These are phyloP conservation scores for Suricata suricatta DNA, from an alignment of 2,113 vertebrate genomes.

Conservation along the genomic window DNA sequence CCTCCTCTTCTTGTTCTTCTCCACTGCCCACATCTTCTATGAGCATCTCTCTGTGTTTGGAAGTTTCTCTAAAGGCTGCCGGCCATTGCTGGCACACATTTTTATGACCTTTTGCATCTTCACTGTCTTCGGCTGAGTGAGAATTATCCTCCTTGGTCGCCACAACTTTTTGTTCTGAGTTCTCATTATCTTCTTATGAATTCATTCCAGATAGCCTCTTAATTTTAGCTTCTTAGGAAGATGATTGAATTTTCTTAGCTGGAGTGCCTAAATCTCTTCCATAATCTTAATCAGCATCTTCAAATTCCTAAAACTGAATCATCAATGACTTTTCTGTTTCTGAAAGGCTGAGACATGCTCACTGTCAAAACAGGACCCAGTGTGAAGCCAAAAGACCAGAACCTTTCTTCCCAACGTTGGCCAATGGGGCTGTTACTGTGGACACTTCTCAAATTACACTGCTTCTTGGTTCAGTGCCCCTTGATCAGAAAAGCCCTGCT, in stretches of 20 bases:
- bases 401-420: conserved; percentile 73
- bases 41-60: conserved; percentile 97
- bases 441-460: conserved; percentile 54
- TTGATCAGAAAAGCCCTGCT: conserved; percentile 56
- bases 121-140: conserved; percentile 96
- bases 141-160: conserved; percentile 95
- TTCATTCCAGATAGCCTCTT: conserved; percentile 95
- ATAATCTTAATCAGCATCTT: conserved; percentile 91
- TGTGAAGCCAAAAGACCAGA: conserved; percentile 62
- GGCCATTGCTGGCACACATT: conserved; percentile 95
- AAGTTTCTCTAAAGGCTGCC: conserved; percentile 96
- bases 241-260: conserved; percentile 93
- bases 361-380: conserved; percentile 70
- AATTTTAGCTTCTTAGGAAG: conserved; percentile 95
- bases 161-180: conserved; percentile 96
- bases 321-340: conserved; percentile 14
- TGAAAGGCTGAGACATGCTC: conserved; percentile 86
- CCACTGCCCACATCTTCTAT: conserved; percentile 97
- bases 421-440: conserved; percentile 53
- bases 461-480: conserved; percentile 37
- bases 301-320: not conserved
- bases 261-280: conserved; percentile 92
- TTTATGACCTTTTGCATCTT: conserved; percentile 95
- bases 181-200: conserved; percentile 98
- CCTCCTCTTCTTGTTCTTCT: conserved; percentile 93